Conservation (phyloP, 2,888 invertebrate species). For the Campoplex capitator region DNA sequence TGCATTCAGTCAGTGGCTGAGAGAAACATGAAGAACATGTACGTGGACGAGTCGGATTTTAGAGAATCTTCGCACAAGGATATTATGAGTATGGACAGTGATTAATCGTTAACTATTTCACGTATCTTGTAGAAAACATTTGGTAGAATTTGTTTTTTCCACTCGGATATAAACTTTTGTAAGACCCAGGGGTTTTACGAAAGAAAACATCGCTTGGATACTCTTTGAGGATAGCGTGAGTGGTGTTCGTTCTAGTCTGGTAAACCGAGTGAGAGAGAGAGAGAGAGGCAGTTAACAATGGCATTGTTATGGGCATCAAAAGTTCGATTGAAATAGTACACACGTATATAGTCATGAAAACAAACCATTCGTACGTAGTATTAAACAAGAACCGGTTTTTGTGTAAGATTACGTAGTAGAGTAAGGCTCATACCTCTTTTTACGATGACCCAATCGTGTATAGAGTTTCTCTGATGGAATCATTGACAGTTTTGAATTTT, state of each 20-base stretch:
- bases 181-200: neutral
- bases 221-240: constrained; percentile 37
- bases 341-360: constrained; percentile 34
- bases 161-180: constrained; percentile 6
- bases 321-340: constrained; percentile 62
- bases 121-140: constrained; percentile 16
- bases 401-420: constrained; percentile 46
- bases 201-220: constrained; percentile 12
- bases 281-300: neutral
- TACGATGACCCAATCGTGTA: neutral
- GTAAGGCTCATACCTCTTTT: constrained; percentile 60
- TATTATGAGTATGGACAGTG: constrained; percentile 80
- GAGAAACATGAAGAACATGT: constrained; percentile 81
- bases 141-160: constrained; percentile 8
- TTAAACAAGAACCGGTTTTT: constrained; percentile 45
- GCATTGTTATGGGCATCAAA: constrained; percentile 59
- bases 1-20: constrained; percentile 83
- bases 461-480: neutral
- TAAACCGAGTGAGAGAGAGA: neutral
- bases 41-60: constrained; percentile 82
- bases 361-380: constrained; percentile 22
- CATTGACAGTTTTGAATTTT: neutral
- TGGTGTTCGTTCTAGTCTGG: neutral
- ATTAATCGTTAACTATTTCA: constrained; percentile 73
- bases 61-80: constrained; percentile 79